Percentiles rank a stretch among this genome's conserved stretches.
Evolutionary conservation across 1,140 invertebrate genomes (phyloP).

Genomic region (Cherax quadricarinatus): DNA sequence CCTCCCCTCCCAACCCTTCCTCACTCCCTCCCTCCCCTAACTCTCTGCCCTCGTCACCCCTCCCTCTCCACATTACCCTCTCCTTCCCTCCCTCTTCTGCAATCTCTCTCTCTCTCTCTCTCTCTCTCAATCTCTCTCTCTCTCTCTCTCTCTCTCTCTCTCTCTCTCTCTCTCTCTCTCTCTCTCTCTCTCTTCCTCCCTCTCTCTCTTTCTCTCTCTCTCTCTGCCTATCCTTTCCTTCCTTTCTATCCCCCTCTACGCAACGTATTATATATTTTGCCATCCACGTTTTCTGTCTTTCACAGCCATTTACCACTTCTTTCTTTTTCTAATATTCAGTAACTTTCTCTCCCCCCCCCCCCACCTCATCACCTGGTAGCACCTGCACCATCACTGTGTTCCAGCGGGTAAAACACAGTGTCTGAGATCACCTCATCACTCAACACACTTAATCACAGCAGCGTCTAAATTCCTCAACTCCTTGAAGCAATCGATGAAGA

Average conservation of each 20-base stretch:
- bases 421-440: constrained; percentile 34
- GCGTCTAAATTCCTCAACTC: constrained; percentile 41
- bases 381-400: not conserved
- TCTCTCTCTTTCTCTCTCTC: not conserved
- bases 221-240: not conserved
- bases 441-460: constrained; percentile 27
- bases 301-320: too few species aligned
- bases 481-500: not conserved
- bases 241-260: too few species aligned
- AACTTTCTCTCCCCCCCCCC: not conserved
- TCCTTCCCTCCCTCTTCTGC: not conserved
- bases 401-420: not conserved
- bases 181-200: not conserved
- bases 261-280: too few species aligned
- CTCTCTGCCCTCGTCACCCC: not conserved
- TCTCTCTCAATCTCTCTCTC: not conserved
- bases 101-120: not conserved
- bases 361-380: not conserved
- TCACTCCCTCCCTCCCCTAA: not conserved
- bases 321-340: not conserved
- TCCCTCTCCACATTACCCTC: not conserved
- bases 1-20: too few species aligned
- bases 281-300: too few species aligned
- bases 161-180: not conserved
- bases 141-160: not conserved